A percentile compares a stretch with the other conserved stretches of the same genome.
Evolutionary conservation across 2,113 vertebrate genomes (phyloP).

Genomic region (Saiga tatarica): DNA sequence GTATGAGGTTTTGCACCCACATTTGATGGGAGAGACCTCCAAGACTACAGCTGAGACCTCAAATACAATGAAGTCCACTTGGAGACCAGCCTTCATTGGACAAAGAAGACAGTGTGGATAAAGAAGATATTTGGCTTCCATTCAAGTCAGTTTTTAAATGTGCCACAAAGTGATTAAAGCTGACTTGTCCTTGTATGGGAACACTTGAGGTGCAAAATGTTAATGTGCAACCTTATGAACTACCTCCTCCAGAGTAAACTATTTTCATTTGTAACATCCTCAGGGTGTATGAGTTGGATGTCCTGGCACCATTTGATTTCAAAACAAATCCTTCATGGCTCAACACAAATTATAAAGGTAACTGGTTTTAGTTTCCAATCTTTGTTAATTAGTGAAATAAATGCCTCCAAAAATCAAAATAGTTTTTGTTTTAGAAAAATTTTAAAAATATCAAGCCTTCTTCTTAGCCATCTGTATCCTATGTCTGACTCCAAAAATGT

Average conservation of each 20-base stretch:
- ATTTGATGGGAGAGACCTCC: neutral
- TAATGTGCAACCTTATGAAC: neutral
- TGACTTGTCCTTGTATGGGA: neutral
- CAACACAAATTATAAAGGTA: constrained; percentile 89
- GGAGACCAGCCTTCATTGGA: neutral
- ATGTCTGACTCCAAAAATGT: neutral
- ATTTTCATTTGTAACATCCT: neutral
- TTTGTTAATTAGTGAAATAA: neutral
- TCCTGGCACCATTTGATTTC: constrained; percentile 90
- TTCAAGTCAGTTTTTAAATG: neutral
- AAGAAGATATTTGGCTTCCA: neutral
- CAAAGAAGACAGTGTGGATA: neutral
- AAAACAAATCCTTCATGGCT: constrained; percentile 87
- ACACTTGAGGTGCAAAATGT: neutral
- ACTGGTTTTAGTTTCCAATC: constrained; percentile 1
- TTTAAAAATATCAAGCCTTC: neutral
- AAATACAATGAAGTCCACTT: neutral
- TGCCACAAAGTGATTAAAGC: neutral
- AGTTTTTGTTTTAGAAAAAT: neutral
- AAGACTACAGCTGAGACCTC: neutral
- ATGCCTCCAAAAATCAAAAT: constrained; percentile 19
- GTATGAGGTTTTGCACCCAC: neutral
- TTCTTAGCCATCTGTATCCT: neutral
- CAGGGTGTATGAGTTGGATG: constrained; percentile 85
- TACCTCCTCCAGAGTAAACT: neutral